Percentiles rank a stretch among this genome's conserved stretches.
phyloP scores from a whole-genome alignment of 1,140 invertebrate genomes.

The Macrotrachela quadricornifera region DNA sequence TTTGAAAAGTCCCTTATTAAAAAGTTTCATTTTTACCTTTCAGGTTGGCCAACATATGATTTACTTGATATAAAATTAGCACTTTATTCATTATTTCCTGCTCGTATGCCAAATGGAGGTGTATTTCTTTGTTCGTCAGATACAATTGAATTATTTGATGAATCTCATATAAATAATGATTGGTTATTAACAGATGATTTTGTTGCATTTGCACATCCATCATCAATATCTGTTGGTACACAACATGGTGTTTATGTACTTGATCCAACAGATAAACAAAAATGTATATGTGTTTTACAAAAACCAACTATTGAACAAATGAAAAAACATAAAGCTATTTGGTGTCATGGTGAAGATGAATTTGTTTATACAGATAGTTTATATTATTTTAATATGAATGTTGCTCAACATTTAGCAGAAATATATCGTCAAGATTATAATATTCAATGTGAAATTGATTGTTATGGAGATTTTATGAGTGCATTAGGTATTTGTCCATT shows the following conservation, averaged over 20 bases:
- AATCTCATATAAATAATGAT: conserved; percentile 1
- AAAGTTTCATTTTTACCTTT: background rate
- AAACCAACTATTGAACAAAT: conserved; percentile 28
- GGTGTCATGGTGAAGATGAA: conserved; percentile 12
- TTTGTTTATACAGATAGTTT: conserved; percentile 31
- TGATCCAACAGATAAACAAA: conserved; percentile 8
- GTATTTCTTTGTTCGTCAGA: conserved; percentile 31
- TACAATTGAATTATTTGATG: conserved; percentile 27
- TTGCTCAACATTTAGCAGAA: conserved; percentile 22
- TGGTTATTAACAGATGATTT: conserved; percentile 25
- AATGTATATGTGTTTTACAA: conserved; percentile 29
- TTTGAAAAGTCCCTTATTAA: no score
- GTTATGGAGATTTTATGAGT: conserved; percentile 34
- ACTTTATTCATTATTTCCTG: conserved; percentile 26
- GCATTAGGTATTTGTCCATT: conserved; percentile 22
- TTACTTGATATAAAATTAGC: conserved; percentile 33
- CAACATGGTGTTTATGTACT: conserved; percentile 33
- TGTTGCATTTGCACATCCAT: conserved; percentile 31
- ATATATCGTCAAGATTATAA: conserved; percentile 17
- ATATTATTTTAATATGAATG: conserved; percentile 27
- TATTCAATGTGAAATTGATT: conserved; percentile 30
- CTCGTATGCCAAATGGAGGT: conserved; percentile 22
- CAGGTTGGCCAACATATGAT: conserved; percentile 13
- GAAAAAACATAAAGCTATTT: conserved; percentile 23
- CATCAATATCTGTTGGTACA: conserved; percentile 22